phyloP scores from a whole-genome alignment of 2,797 vertebrate genomes.

The Sebastes kiyomatsui region DNA sequence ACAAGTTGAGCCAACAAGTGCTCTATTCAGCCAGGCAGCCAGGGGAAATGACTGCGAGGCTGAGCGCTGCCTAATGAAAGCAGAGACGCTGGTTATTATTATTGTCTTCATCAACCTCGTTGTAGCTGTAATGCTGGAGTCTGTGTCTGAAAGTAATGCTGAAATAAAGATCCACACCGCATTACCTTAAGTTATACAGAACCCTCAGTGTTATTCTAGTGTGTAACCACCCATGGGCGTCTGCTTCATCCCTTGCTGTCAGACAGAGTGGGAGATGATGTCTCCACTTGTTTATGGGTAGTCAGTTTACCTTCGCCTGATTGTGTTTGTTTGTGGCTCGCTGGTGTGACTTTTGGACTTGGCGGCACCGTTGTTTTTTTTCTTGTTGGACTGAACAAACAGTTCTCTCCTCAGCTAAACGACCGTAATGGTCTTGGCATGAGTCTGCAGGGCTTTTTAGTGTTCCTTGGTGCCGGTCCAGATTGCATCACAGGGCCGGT shows the following conservation, averaged over 20 bases:
- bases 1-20: conserved; percentile 84
- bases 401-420: conserved; percentile 76
- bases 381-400: conserved; percentile 76
- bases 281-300: conserved; percentile 53
- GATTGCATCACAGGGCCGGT: conserved; percentile 82
- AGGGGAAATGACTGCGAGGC: conserved; percentile 79
- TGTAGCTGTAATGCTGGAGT: neutral
- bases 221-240: conserved; percentile 26
- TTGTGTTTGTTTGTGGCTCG: conserved; percentile 68
- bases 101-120: conserved; percentile 63
- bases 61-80: conserved; percentile 79
- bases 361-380: conserved; percentile 73
- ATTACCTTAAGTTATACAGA: conserved; percentile 18
- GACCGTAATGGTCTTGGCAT: conserved; percentile 79
- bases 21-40: conserved; percentile 79
- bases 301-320: conserved; percentile 50
- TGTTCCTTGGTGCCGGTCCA: conserved; percentile 80
- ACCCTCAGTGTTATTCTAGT: conserved; percentile 26
- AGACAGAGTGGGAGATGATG: conserved; percentile 55
- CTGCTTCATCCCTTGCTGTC: conserved; percentile 17
- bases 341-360: conserved; percentile 69
- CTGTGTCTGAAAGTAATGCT: neutral
- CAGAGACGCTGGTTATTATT: conserved; percentile 79
- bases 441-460: conserved; percentile 65
- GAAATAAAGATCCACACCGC: neutral